Percentiles rank a stretch among this genome's conserved stretches.
Conservation (phyloP, 1,140 invertebrate species). For the Drosophila prosaltans region DNA sequence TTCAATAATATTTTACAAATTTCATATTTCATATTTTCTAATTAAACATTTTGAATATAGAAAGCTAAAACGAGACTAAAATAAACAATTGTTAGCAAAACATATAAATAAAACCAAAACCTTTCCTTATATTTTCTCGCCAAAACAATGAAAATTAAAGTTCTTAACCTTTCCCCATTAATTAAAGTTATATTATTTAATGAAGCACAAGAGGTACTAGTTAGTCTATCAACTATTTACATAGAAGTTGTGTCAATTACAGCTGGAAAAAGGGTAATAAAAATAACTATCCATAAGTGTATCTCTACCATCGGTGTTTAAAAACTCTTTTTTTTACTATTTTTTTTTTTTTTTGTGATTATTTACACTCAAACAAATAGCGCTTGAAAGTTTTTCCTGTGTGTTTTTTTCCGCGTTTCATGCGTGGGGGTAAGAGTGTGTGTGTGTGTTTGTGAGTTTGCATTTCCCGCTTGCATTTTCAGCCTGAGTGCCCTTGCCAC, state of each 20-base stretch:
- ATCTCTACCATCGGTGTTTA: not conserved
- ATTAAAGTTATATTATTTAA: no score
- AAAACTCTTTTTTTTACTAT: conserved; percentile 5
- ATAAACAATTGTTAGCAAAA: no score
- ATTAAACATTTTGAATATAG: no score
- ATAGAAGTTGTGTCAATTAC: not conserved
- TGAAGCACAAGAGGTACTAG: not conserved
- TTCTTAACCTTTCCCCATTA: no score
- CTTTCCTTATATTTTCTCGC: no score
- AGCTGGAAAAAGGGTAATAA: not conserved
- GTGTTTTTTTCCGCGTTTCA: conserved; percentile 29
- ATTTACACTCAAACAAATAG: conserved; percentile 81
- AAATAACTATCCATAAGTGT: not conserved
- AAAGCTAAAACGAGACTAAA: no score
- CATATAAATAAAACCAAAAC: no score
- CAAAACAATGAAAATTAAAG: no score
- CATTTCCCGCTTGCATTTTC: conserved; percentile 79
- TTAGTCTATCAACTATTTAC: not conserved
- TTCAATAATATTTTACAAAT: no score
- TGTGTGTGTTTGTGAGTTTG: conserved; percentile 76
- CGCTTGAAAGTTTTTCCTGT: conserved; percentile 71
- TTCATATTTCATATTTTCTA: no score
- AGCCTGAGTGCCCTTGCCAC: conserved; percentile 61
- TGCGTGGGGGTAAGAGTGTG: conserved; percentile 39
- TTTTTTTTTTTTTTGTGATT: conserved; percentile 65